Evolutionary conservation across 2,888 invertebrate genomes (phyloP), one percentile per base, ranked within the genome.

Genomic region (Thumatha senex): DNA sequence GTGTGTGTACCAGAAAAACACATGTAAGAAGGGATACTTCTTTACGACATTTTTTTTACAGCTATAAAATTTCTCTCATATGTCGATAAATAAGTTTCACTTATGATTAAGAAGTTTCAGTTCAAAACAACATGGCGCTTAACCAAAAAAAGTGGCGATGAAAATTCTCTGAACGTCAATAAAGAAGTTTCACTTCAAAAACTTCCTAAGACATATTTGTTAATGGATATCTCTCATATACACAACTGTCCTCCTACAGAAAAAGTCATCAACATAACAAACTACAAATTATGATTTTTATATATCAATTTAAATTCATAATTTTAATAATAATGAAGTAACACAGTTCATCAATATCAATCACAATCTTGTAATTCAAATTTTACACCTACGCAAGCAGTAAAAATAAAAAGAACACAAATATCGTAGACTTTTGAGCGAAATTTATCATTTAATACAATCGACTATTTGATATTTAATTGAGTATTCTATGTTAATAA

Each of bases 341-440:
- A 56, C 55, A 75, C 72, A 73, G 73, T 73, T 78, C 78, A 74
- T 72, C 65, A 44, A 24, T 44, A 44, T 77, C 78, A 82, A 80
- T 83, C 80, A 86, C 78, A 80, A 79, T 80, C 66, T 76, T 74
- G 79, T 86, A 84, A 83, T 80, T 86, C 74, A 62, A 61, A 47
- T 54, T 56, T 51, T 62, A 80, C 75, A 74, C 88, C 88, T 82
- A 87, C 89, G 82, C 81, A 70, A 65, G 73, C 76, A 74, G 75
- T 80, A 67, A 67, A 61, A 76, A 75, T 67, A 79, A 79, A 74
- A 73, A 67, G 57, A 63, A 42, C 46, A 53, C 39, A 43, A 61
- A 64, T 41, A 52, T 57, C 55, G 54, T 48, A 42, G 52, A 48
- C 56, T 62, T 63, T 48, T 53, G 56, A 61, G 51, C 56, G 41